phyloP scores from a whole-genome alignment of 2,113 vertebrate genomes.

The Neoarius graeffei region DNA sequence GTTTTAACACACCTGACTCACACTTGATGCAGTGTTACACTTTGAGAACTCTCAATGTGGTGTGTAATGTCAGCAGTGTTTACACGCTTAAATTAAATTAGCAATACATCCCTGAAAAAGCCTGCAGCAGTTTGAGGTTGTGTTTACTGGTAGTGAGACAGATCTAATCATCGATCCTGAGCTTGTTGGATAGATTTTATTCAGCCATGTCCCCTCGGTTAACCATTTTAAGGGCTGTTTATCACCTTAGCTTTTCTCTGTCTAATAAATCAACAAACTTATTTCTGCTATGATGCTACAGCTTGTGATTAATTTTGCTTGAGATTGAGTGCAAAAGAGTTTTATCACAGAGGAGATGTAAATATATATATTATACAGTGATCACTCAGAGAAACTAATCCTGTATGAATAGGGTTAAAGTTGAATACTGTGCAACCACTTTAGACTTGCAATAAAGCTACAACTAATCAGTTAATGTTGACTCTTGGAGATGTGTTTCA shows the following conservation, averaged over 20 bases:
- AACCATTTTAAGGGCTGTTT: not conserved
- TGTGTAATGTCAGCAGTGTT: not conserved
- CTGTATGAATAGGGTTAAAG: not conserved
- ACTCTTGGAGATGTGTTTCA: not conserved
- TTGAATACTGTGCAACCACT: not conserved
- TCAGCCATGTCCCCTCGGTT: not conserved
- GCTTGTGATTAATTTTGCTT: not conserved
- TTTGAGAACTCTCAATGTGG: not conserved
- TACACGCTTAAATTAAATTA: not conserved
- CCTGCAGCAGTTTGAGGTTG: not conserved
- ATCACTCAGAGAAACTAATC: not conserved
- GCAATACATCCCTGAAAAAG: not conserved
- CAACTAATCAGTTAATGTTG: not conserved
- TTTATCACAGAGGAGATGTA: not conserved
- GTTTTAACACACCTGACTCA: not conserved
- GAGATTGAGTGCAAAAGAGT: not conserved
- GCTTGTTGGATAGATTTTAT: not conserved
- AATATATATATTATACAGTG: not conserved
- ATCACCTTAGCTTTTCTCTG: not conserved
- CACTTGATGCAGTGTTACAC: not conserved
- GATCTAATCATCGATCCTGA: not conserved
- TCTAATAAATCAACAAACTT: not conserved
- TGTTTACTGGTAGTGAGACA: not conserved
- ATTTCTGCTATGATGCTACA: not conserved
- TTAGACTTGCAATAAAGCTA: not conserved